Evolutionary conservation across 2,113 vertebrate species (phyloP).

Genomic region (Labeo catla): DNA sequence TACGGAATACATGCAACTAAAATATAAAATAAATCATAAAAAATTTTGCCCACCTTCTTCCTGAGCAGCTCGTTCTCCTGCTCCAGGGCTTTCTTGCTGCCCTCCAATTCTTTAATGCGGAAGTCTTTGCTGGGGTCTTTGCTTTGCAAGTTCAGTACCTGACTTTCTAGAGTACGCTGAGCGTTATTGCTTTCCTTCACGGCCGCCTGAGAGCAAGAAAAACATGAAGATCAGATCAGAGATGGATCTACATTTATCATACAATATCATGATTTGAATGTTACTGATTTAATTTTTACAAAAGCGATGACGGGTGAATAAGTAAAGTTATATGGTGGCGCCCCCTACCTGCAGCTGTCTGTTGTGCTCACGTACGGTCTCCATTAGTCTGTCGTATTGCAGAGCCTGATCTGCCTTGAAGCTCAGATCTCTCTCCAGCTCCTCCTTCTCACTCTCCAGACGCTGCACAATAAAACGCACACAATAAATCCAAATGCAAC

Average conservation of each 20-base stretch:
- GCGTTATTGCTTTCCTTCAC: slow-evolving; percentile 77
- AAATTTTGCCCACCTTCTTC: slow-evolving; percentile 79
- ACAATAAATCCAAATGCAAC: not conserved
- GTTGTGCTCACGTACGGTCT: slow-evolving; percentile 88
- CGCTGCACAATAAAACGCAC: slow-evolving; percentile 61
- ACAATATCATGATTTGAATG: not conserved
- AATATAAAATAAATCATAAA: not conserved
- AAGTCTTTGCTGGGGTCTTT: slow-evolving; percentile 81
- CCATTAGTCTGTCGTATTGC: slow-evolving; percentile 88
- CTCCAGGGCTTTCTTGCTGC: slow-evolving; percentile 81
- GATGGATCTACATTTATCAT: not conserved
- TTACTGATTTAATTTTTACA: not conserved
- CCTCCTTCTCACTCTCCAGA: slow-evolving; percentile 85
- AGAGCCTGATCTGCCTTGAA: slow-evolving; percentile 89
- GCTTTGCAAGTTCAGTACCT: slow-evolving; percentile 75
- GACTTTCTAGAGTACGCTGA: slow-evolving; percentile 82
- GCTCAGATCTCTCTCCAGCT: slow-evolving; percentile 85
- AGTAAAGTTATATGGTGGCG: not conserved
- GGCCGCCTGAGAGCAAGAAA: slow-evolving; percentile 71
- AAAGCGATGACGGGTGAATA: not conserved
- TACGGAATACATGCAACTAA: not conserved
- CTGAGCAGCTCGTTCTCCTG: slow-evolving; percentile 88
- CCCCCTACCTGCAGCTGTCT: slow-evolving; percentile 86
- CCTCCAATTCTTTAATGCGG: slow-evolving; percentile 88
- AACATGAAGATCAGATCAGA: not conserved